Evolutionary conservation across 2,797 vertebrate genomes (phyloP), one percentile per base, ranked within the genome.

Genomic region (Sternotherus odoratus): DNA sequence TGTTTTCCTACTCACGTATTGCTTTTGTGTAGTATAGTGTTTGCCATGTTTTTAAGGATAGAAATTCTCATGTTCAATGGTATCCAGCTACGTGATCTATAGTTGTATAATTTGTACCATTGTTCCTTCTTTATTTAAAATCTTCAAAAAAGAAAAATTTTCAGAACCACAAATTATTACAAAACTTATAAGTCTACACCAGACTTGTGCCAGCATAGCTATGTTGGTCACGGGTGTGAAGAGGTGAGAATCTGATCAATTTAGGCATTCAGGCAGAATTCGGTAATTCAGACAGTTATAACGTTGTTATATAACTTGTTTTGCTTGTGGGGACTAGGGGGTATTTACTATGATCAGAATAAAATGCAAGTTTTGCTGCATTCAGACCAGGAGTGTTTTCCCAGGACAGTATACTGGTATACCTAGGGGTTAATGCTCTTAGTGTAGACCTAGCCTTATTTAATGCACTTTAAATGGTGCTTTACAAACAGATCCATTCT

Each of bases 11-110:
- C 21, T 89, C 10, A 92, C 80, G 30, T 17, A 63, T 39, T 43
- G 7, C 39, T 63, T 88, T 69, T 15, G 88, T 0, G 11, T 78
- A 85, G 63, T 0, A 1, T 6, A 48, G 1, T 3, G 30, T 49
- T 53, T 79, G 5, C 3, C 17, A 0, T 1, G 15, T 12, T 91
- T 88, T 80, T 63, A 92, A 75, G 54, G 63, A 66, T 5, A 89
- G 48, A 91, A 94, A 89, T 3, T 4, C 33, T 19, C 30, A 12
- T 56, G 87, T 79, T 8, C 1, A 86, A 3, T 13, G 4, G 30
- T 48, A 83, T 53, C 28, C 54, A 79, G 11, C 46, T 79, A 57
- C 0, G 0, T 4, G 85, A 80, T 17, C 77, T 39, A 16, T 0
- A 56, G 21, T 54, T 82, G 74, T 23, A 66, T 21, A 28, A 69